These are phyloP conservation scores for Electrophaes corylata DNA, from an alignment of 2,888 invertebrate species.

Conservation along the genomic window DNA sequence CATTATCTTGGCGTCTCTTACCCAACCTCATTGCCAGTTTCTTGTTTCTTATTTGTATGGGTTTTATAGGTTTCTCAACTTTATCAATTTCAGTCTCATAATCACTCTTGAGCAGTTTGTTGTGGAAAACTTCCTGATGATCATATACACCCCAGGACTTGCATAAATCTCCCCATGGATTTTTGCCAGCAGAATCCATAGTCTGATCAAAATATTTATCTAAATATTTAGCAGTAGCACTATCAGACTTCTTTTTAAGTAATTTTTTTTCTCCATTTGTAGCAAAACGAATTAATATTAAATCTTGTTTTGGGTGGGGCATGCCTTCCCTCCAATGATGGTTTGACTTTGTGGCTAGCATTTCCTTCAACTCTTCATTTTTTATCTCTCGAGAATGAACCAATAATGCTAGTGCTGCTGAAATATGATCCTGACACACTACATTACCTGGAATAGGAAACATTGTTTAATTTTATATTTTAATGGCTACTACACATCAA, in stretches of 20 bases:
- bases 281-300: constrained; percentile 90
- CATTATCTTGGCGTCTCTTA: constrained; percentile 56
- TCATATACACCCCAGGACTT: constrained; percentile 88
- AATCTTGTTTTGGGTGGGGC: constrained; percentile 86
- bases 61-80: constrained; percentile 49
- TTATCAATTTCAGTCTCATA: constrained; percentile 55
- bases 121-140: constrained; percentile 81
- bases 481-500: too few species aligned
- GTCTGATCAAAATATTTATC: constrained; percentile 55
- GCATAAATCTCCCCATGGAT: constrained; percentile 90
- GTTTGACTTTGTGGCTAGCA: constrained; percentile 81
- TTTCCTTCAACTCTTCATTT: constrained; percentile 64
- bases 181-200: constrained; percentile 75
- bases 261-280: constrained; percentile 89
- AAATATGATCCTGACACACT: constrained; percentile 85
- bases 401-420: constrained; percentile 84
- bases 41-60: constrained; percentile 66
- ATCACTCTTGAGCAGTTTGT: constrained; percentile 60
- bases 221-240: constrained; percentile 41
- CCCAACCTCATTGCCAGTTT: constrained; percentile 72
- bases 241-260: constrained; percentile 75
- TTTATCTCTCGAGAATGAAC: constrained; percentile 82
- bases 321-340: constrained; percentile 91
- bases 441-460: constrained; percentile 83
- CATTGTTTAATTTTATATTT: constrained; percentile 3